phyloP scores from a whole-genome alignment of 2,797 vertebrate species.

The Toxotes lorentzi region DNA sequence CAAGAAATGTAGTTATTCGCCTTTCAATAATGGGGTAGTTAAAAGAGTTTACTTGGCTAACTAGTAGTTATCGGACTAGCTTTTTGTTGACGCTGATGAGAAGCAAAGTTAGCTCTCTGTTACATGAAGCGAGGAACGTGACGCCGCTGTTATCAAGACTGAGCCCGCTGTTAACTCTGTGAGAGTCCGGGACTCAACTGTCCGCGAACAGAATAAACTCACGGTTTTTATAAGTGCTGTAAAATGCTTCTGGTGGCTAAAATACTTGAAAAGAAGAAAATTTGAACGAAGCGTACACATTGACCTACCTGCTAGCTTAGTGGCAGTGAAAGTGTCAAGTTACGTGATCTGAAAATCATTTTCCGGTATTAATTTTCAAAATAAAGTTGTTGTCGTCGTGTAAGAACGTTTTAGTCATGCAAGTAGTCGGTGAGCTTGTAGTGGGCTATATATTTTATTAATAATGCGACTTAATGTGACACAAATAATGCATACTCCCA shows the following conservation, averaged over 20 bases:
- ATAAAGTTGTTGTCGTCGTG: not conserved
- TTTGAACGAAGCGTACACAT: accelerated
- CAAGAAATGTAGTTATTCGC: not conserved
- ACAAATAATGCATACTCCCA: not conserved
- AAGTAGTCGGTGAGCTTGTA: not conserved
- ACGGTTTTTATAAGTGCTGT: no score
- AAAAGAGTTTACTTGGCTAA: not conserved
- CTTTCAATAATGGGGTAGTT: not conserved
- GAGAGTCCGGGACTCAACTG: not conserved
- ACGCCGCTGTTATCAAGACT: slow-evolving; percentile 20
- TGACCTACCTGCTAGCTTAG: not conserved
- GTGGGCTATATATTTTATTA: not conserved
- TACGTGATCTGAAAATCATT: accelerated
- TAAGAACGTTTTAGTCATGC: not conserved
- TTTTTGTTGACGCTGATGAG: not conserved
- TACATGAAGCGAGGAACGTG: not conserved
- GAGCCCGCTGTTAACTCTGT: not conserved
- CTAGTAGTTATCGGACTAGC: not conserved
- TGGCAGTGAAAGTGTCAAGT: not conserved
- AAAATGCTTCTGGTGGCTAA: accelerated
- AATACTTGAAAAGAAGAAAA: not conserved
- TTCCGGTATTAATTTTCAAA: slow-evolving; percentile 60
- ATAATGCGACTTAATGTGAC: not conserved
- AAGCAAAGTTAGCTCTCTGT: not conserved
- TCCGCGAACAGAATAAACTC: accelerated